Percentiles rank a stretch among this genome's conserved stretches.
Evolutionary conservation across 30 jellyfish, hydroid and myxozoan species (phyloP).

Genomic region (Sanderia malayensis): DNA sequence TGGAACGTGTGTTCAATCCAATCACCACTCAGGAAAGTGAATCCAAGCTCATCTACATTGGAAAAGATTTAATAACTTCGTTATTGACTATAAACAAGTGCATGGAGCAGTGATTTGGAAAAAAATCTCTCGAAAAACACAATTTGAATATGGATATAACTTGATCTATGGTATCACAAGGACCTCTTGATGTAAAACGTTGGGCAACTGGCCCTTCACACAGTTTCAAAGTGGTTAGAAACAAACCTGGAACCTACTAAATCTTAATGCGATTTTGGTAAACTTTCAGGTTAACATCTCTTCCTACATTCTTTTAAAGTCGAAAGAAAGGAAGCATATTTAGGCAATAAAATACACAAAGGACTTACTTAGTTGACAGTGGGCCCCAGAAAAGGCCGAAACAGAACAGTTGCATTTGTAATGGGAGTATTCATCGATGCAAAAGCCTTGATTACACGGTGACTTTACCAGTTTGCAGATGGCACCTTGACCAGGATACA

Average conservation of each 20-base stretch:
- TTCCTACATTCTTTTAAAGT: too few relatives aligned
- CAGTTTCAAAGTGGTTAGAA: not conserved
- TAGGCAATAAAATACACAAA: not conserved
- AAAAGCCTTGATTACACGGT: conserved; percentile 95
- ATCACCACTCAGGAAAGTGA: conserved; percentile 25
- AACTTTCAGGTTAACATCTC: too few relatives aligned
- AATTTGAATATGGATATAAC: not conserved
- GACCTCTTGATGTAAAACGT: not conserved
- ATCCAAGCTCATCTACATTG: conserved; percentile 41
- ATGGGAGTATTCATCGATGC: conserved; percentile 83
- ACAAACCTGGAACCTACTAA: too few relatives aligned
- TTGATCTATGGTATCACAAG: not conserved
- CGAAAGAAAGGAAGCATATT: not conserved
- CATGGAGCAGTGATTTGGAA: too few relatives aligned
- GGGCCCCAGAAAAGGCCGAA: conserved; percentile 82
- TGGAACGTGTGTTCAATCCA: conserved; percentile 35
- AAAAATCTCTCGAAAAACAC: not conserved
- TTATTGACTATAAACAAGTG: too few relatives aligned
- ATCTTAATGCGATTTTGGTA: too few relatives aligned
- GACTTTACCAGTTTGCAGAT: conserved; percentile 76
- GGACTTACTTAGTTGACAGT: conserved; percentile 78
- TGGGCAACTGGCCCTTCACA: not conserved
- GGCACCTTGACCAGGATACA: conserved; percentile 98
- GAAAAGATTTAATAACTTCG: too few relatives aligned
- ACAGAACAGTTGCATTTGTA: conserved; percentile 90